These are phyloP conservation scores for Pachyuromys duprasi DNA, from an alignment of 2,797 vertebrate species.

Conservation along the genomic window DNA sequence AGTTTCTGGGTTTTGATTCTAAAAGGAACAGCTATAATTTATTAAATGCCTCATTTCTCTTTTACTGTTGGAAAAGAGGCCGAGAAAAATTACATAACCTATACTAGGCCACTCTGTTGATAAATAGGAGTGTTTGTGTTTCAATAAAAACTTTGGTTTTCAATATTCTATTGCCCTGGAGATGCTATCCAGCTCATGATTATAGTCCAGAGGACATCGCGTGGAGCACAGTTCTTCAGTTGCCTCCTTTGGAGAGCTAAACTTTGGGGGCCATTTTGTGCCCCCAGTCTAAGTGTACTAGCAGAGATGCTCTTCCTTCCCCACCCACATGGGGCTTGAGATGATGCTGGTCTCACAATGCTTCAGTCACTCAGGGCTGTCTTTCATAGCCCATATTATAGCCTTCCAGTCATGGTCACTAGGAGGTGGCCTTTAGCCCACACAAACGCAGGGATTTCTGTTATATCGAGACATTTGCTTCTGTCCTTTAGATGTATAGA, in stretches of 20 bases:
- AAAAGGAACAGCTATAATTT: constrained; percentile 53
- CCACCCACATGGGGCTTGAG: not conserved
- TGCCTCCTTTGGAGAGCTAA: not conserved
- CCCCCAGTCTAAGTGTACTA: not conserved
- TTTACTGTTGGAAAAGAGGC: not conserved
- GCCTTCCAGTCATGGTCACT: not conserved
- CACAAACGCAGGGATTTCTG: not conserved
- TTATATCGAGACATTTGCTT: not conserved
- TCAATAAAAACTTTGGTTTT: not conserved
- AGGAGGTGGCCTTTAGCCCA: not conserved
- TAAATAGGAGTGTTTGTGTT: not conserved
- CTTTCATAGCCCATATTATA: not conserved
- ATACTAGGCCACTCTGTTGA: not conserved
- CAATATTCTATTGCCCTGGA: not conserved
- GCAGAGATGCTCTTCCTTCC: not conserved
- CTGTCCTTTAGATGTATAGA: not conserved
- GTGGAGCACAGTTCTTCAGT: not conserved
- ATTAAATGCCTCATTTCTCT: constrained; percentile 11
- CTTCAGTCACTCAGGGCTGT: not conserved
- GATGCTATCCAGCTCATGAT: not conserved
- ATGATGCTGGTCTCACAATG: not conserved
- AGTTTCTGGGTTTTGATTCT: constrained; percentile 24
- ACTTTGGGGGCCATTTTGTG: not conserved
- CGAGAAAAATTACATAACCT: not conserved
- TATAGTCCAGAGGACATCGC: not conserved